Base-by-base conservation (phyloP, 2,797 vertebrate species). In the Typhlichthys eigenmanni region DNA sequence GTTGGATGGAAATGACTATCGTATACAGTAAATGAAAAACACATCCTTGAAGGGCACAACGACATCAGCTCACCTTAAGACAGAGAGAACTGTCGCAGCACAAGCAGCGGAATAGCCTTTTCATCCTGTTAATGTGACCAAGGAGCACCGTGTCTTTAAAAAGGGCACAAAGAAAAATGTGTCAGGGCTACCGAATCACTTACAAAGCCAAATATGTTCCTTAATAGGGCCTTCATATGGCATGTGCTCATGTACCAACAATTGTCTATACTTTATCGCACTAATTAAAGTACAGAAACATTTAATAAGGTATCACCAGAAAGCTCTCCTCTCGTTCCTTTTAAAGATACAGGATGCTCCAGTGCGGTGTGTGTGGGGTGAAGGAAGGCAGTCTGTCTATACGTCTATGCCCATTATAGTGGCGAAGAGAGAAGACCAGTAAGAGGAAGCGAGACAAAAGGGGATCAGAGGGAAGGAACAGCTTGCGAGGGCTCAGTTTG, bases 281-380 rank as follows among this genome's bases (percentile, higher is more conserved):
- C 38, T 43, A 43, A 8, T 43, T 43, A 43, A 43, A 43, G 9
- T 9, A 43, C 7, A 43, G 1, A 43, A 43, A 43, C 7, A 43
- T 8, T 43, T 43, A 43, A 43, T 2, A 43, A 4, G 53, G 57
- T 71, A 48, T 17, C n/a, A 8, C 54, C 64, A 60, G 64, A 60
- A 60, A 71, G 69, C 70, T 47, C 57, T 74, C 71, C 69, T 60
- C 74, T 80, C 76, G 47, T n/a, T 65, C 70, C 72, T 75, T 76
- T 76, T 64, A 68, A 81, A 60, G 71, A 75, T 88, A 82, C 89
- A 74, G 63, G 80, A 87, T 79, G 77, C 74, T 74, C 58, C 59
- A 54, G 17, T 47, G 47, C 29, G 60, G n/a, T 62, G 2, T n/a
- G 6, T 8, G 50, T 13, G 3, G 2, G 38, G 8, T 17, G 13